Percentiles rank a stretch among this genome's conserved stretches.
Evolutionary conservation across 1,140 invertebrate species (phyloP).

Genomic region (Drosophila lacteicornis): DNA sequence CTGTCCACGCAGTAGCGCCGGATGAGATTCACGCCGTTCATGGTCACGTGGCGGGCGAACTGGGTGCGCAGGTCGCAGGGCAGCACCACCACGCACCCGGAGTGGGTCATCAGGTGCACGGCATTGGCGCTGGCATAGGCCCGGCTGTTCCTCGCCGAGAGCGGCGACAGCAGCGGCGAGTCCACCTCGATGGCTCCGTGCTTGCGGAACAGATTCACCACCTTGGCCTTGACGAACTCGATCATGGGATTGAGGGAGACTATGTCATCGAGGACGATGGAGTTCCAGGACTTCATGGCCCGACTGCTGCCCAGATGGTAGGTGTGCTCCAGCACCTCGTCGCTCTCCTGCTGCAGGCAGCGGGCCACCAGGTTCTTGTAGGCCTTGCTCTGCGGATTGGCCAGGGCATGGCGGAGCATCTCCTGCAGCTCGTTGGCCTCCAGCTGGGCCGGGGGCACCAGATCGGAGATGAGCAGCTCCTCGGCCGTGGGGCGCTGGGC

Average conservation of each 20-base stretch:
- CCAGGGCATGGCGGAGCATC: conserved; percentile 90
- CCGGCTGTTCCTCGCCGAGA: conserved; percentile 85
- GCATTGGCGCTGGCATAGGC: conserved; percentile 82
- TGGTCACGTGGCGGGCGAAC: conserved; percentile 93
- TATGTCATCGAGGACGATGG: conserved; percentile 80
- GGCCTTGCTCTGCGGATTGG: conserved; percentile 92
- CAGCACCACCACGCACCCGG: conserved; percentile 91
- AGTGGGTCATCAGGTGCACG: conserved; percentile 93
- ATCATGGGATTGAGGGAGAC: conserved; percentile 81
- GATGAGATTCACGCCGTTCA: conserved; percentile 91
- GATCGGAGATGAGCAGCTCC: conserved; percentile 92
- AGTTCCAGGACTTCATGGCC: conserved; percentile 80
- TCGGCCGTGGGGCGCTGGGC: conserved; percentile 92
- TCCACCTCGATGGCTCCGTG: conserved; percentile 91
- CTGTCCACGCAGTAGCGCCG: conserved; percentile 94
- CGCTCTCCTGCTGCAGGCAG: conserved; percentile 89
- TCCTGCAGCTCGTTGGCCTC: conserved; percentile 94
- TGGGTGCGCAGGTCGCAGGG: conserved; percentile 92
- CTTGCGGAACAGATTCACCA: conserved; percentile 89
- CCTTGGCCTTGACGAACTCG: conserved; percentile 84
- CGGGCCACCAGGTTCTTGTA: conserved; percentile 92
- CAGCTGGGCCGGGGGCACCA: conserved; percentile 89
- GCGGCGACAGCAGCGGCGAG: conserved; percentile 92
- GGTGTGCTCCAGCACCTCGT: conserved; percentile 89
- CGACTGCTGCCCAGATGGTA: conserved; percentile 88